Percentiles rank a stretch among this genome's conserved stretches.
These are phyloP conservation scores for Rhamnusium bicolor DNA, from an alignment of 2,888 invertebrate genomes.

Conservation along the genomic window DNA sequence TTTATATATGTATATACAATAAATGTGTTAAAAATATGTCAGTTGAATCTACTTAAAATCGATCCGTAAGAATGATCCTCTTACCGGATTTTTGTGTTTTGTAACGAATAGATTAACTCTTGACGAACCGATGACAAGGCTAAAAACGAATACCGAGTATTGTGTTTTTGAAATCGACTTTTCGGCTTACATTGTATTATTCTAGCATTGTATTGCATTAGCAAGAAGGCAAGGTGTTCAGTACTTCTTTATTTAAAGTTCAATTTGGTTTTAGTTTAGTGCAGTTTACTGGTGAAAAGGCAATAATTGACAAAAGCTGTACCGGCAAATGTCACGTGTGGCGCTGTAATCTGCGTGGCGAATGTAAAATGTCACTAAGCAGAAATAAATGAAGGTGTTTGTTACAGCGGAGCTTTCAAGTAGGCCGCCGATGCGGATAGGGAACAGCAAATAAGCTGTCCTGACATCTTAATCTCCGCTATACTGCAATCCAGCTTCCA, in stretches of 20 bases:
- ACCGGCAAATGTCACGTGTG: constrained; percentile 65
- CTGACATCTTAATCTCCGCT: constrained; percentile 61
- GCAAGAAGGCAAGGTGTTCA: constrained; percentile 47
- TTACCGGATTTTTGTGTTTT: constrained; percentile 38
- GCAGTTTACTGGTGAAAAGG: constrained; percentile 54
- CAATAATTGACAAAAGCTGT: constrained; percentile 65
- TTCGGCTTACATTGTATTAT: constrained; percentile 57
- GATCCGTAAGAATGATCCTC: constrained; percentile 38
- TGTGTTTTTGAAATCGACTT: constrained; percentile 60
- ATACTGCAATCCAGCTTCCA: constrained; percentile 32
- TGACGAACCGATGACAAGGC: constrained; percentile 57
- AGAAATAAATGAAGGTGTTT: constrained; percentile 71
- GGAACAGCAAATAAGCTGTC: constrained; percentile 55
- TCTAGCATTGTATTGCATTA: constrained; percentile 41
- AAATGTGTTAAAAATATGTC: constrained; percentile 33
- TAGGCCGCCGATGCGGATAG: constrained; percentile 49
- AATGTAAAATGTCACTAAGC: constrained; percentile 71
- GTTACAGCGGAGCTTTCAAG: constrained; percentile 55
- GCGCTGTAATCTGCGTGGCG: constrained; percentile 69
- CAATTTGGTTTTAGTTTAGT: constrained; percentile 40
- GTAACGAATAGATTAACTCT: constrained; percentile 47
- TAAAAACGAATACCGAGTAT: constrained; percentile 48
- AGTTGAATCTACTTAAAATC: background rate
- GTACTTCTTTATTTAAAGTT: constrained; percentile 40
- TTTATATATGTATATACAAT: background rate